These are phyloP conservation scores for Nomada ruficornis DNA, from an alignment of 2,888 invertebrate genomes.

Conservation along the genomic window DNA sequence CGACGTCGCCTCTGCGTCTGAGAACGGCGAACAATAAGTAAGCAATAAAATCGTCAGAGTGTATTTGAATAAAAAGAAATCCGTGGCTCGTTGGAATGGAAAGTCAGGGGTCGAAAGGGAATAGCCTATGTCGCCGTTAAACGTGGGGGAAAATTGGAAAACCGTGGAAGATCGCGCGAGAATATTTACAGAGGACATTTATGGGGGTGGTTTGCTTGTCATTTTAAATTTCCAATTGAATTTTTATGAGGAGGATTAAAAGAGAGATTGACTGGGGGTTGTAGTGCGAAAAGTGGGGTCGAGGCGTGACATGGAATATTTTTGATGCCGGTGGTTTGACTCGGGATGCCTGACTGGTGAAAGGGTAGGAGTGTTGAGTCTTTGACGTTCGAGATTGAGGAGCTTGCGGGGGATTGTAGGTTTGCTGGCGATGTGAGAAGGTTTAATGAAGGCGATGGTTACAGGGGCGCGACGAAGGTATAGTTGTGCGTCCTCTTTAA, in stretches of 20 bases:
- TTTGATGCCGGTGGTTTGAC: conserved; percentile 13
- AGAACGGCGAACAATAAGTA: conserved; percentile 53
- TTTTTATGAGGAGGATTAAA: conserved; percentile 5
- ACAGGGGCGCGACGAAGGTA: neutral
- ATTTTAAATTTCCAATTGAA: conserved; percentile 36
- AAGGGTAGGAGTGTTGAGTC: neutral
- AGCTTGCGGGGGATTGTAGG: neutral
- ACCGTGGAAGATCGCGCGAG: neutral
- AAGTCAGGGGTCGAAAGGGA: neutral
- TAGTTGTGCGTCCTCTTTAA: neutral
- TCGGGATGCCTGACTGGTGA: neutral
- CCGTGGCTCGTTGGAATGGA: too few species aligned
- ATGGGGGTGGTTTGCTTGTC: conserved; percentile 16
- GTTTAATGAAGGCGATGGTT: neutral
- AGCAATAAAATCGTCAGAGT: neutral
- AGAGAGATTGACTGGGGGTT: neutral
- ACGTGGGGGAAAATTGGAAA: neutral
- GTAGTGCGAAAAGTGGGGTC: neutral
- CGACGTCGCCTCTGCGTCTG: conserved; percentile 44
- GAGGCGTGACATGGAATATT: conserved; percentile 42
- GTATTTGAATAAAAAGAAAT: neutral
- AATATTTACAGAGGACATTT: neutral
- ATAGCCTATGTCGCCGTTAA: conserved; percentile 3
- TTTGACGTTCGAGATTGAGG: conserved; percentile 29
- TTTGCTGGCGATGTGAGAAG: neutral